Evolutionary conservation across 2,113 vertebrate genomes (phyloP).

Genomic region (Ornithorhynchus anatinus): DNA sequence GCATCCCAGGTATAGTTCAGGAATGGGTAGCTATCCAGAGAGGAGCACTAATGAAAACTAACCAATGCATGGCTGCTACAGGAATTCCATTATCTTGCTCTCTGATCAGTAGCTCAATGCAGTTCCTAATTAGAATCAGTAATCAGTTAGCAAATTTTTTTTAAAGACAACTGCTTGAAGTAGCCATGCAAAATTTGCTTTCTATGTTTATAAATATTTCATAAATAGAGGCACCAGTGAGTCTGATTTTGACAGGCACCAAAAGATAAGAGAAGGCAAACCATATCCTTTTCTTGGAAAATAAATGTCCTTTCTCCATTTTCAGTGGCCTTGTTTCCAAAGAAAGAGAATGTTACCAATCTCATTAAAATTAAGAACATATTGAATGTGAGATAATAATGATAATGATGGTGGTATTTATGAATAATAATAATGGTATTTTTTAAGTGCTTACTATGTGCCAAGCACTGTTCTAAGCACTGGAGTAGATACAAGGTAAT

Average conservation of each 20-base stretch:
- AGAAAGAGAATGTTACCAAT: background rate
- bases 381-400: background rate
- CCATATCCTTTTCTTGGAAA: slow-evolving; percentile 32
- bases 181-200: slow-evolving; percentile 26
- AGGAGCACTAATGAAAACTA: background rate
- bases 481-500: too few species aligned
- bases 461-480: too few species aligned
- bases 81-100: background rate
- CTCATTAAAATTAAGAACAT: background rate
- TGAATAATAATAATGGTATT: too few species aligned
- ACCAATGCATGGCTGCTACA: background rate
- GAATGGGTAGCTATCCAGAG: background rate
- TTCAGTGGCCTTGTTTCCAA: slow-evolving; percentile 22
- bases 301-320: slow-evolving; percentile 21
- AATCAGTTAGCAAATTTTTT: background rate
- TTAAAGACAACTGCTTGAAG: background rate
- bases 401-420: too few species aligned
- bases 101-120: background rate
- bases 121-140: background rate
- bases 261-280: slow-evolving; percentile 25
- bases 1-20: background rate
- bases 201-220: slow-evolving; percentile 52
- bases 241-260: slow-evolving; percentile 49
- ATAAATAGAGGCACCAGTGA: slow-evolving; percentile 46
- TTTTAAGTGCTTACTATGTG: too few species aligned